Evolutionary conservation across 2,888 invertebrate genomes (phyloP).

Genomic region (Julus scandinavius): DNA sequence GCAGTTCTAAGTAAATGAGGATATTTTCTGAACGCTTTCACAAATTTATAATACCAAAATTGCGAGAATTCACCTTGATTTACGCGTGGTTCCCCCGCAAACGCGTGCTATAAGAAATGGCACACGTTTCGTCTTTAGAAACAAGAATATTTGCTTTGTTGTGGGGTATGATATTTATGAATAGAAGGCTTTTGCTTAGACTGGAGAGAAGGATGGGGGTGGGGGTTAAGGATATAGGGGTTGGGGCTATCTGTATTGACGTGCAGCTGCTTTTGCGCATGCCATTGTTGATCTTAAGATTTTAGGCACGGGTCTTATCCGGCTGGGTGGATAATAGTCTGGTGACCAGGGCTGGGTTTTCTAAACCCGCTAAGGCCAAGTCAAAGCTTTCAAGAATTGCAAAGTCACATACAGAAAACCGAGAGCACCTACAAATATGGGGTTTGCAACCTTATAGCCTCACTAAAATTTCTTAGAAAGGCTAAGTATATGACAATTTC

Average conservation of each 20-base stretch:
- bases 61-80: background rate
- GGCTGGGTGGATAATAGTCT: background rate
- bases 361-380: background rate
- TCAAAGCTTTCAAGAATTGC: background rate
- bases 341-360: background rate
- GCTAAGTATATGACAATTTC: too few species aligned
- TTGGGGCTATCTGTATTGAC: background rate
- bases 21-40: conserved; percentile 16
- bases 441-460: too few species aligned
- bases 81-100: background rate
- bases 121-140: background rate
- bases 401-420: background rate
- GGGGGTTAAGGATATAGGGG: background rate
- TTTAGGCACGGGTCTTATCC: conserved; percentile 17
- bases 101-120: background rate
- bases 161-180: background rate
- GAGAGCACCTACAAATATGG: too few species aligned
- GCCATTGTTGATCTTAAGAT: conserved; percentile 22
- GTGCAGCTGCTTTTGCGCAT: conserved; percentile 23
- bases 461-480: too few species aligned
- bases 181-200: background rate
- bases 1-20: background rate
- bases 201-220: background rate
- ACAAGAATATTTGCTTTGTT: background rate
- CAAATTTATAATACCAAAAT: background rate